Evolutionary conservation across 1,140 invertebrate species (phyloP).

Genomic region (Eciton burchellii): DNA sequence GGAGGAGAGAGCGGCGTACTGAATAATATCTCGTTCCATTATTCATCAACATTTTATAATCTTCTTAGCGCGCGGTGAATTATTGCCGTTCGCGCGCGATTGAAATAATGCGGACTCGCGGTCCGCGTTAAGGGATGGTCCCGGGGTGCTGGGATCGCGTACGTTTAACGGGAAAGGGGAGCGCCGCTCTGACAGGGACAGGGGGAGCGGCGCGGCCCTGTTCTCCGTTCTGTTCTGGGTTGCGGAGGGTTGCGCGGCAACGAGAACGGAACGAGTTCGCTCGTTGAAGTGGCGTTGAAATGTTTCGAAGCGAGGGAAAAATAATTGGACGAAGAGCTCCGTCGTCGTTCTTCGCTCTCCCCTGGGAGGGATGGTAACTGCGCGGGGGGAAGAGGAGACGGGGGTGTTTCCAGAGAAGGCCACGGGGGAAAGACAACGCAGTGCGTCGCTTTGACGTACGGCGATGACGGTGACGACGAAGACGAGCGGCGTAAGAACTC

Average conservation of each 20-base stretch:
- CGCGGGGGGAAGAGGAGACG: too few species aligned
- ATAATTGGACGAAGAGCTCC: constrained; percentile 83
- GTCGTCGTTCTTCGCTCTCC: constrained; percentile 75
- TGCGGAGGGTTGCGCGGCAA: constrained; percentile 70
- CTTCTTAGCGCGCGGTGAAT: constrained; percentile 80
- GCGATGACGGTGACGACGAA: constrained; percentile 1
- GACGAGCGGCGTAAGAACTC: constrained; percentile 55
- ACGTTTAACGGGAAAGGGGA: constrained; percentile 26
- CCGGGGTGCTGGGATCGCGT: constrained; percentile 28
- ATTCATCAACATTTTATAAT: constrained; percentile 85
- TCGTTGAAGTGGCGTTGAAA: constrained; percentile 81
- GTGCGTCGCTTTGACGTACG: constrained; percentile 27
- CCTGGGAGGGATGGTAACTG: too few species aligned
- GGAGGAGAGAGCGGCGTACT: constrained; percentile 26
- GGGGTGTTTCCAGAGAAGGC: background rate
- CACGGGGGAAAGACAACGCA: constrained; percentile 6
- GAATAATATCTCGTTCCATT: constrained; percentile 81
- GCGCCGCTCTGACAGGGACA: constrained; percentile 20
- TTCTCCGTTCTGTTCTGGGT: constrained; percentile 42
- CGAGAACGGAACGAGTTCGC: constrained; percentile 78
- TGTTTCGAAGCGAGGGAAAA: constrained; percentile 82
- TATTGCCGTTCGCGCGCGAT: constrained; percentile 78
- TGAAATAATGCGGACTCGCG: constrained; percentile 76
- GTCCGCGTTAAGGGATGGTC: constrained; percentile 36
- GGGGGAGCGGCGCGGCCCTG: constrained; percentile 25